Evolutionary conservation across 2,797 vertebrate species (phyloP).

Genomic region (Aplochiton taeniatus): DNA sequence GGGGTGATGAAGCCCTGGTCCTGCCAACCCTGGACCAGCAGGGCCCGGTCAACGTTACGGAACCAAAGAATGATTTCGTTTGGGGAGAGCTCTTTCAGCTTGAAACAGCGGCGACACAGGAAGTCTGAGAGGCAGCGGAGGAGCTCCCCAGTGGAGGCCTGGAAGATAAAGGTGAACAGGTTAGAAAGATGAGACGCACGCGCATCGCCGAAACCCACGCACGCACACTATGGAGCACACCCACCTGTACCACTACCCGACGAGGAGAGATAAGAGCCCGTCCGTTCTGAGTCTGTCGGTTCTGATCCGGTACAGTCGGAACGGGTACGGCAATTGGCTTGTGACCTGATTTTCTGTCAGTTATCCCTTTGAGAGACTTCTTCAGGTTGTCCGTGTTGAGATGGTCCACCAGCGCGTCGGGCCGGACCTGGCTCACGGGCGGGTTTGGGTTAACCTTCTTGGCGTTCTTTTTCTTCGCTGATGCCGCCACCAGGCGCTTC

Average conservation of each 20-base stretch:
- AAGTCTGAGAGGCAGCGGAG: conserved; percentile 90
- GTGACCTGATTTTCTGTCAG: conserved; percentile 74
- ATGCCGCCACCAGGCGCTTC: conserved; percentile 86
- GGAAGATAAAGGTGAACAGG: conserved; percentile 43
- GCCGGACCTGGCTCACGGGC: conserved; percentile 58
- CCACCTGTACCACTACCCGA: conserved; percentile 72
- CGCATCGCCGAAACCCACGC: too few relatives aligned
- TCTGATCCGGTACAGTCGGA: conserved; percentile 61
- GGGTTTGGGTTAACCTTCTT: conserved; percentile 67
- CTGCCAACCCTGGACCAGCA: conserved; percentile 92
- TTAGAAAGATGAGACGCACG: too few relatives aligned
- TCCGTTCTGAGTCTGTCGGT: conserved; percentile 50
- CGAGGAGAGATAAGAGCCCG: conserved; percentile 76
- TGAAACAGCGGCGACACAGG: conserved; percentile 87
- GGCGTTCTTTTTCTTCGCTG: conserved; percentile 85
- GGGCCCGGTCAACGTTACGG: conserved; percentile 88
- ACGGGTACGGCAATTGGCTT: conserved; percentile 66
- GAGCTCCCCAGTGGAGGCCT: conserved; percentile 90
- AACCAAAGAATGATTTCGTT: conserved; percentile 91
- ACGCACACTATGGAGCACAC: not conserved
- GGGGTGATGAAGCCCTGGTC: conserved; percentile 93
- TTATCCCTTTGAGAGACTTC: conserved; percentile 72
- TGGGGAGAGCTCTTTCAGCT: conserved; percentile 87
- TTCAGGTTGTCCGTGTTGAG: conserved; percentile 65
- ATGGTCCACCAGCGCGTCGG: conserved; percentile 66